Evolutionary conservation across 2,797 vertebrate genomes (phyloP).

Genomic region (Etheostoma perlongum): DNA sequence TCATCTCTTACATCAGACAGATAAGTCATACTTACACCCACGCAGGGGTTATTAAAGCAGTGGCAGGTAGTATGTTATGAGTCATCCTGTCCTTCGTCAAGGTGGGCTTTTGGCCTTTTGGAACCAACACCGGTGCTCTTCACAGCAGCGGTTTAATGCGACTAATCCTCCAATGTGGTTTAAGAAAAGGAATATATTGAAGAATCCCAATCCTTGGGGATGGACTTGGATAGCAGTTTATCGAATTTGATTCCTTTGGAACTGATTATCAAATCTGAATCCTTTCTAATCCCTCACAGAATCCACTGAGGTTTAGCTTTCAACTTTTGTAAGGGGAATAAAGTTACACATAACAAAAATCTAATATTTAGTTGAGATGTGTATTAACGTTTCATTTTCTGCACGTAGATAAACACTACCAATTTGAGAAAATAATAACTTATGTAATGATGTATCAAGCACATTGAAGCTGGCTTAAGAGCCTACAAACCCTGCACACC

Average conservation of each 20-base stretch:
- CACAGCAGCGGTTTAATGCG: constrained; percentile 16
- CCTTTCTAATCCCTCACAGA: constrained; percentile 15
- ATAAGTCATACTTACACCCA: constrained; percentile 68
- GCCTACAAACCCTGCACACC: neutral
- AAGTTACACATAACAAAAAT: constrained; percentile 1
- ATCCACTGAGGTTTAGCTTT: constrained; percentile 2
- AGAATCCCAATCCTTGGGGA: neutral
- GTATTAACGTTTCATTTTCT: neutral
- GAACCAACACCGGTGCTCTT: constrained; percentile 8
- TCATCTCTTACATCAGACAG: constrained; percentile 51
- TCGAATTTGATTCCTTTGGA: neutral
- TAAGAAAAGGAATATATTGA: constrained; percentile 3
- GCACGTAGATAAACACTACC: neutral
- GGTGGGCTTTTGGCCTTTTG: constrained; percentile 43
- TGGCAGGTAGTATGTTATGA: constrained; percentile 43
- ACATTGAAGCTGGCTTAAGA: neutral
- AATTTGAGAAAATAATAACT: neutral
- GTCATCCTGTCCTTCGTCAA: constrained; percentile 55
- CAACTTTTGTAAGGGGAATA: neutral
- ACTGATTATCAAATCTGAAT: constrained; percentile 18
- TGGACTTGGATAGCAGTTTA: neutral
- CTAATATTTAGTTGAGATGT: neutral
- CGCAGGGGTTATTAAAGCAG: constrained; percentile 61
- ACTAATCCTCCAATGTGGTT: neutral
- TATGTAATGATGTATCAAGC: neutral